Evolutionary conservation across 1,140 invertebrate genomes (phyloP), one percentile per base, ranked within the genome.

Genomic region (Papilio machaon): DNA sequence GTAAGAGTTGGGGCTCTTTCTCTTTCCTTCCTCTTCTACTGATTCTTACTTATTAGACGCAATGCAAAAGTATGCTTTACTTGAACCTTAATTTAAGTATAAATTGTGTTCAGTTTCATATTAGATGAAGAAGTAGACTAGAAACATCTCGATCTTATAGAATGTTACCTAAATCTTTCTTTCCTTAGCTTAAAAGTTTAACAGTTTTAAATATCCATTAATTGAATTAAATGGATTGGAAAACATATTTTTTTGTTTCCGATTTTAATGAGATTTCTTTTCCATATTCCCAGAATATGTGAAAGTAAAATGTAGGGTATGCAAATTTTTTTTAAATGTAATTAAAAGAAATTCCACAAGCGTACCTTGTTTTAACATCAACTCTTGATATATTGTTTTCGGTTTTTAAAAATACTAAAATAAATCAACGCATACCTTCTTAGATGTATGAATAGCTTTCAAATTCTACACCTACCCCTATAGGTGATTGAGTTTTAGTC

Each of bases 251-350:
- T 35, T 70, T 70, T 70, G 64, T 35, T 38, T 70, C 11, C 30
- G 30, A 70, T 38, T 70, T 60, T 74, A 74, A 74, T 74, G 73
- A 74, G 73, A 47, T 74, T 47, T 47, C 17, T 43, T 47, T 74
- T 74, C 38, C n/a, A 47, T 74, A 35, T 73, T 74, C 47, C 74
- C 23, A 52, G 46, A 47, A 76, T 15, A 76, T 52, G 74, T 76
- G 74, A 76, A 76, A 76, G 74, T 74, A 74, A 23, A 30, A 35
- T 76, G 13, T 76, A 30, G n/a, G 23, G 47, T 76, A 76, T 76
- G 74, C 19, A 54, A 76, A 30, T 30, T 30, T 30, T 30, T 30
- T 30, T 30, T 30, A 1, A 30, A 52, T 76, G 54, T 76, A 52
- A 76, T 13, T 35, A 70, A 70, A 64, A 70, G 7, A 76, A 76